These are phyloP conservation scores for Vireo altiloquus DNA, from an alignment of 2,113 vertebrate genomes.

Conservation along the genomic window DNA sequence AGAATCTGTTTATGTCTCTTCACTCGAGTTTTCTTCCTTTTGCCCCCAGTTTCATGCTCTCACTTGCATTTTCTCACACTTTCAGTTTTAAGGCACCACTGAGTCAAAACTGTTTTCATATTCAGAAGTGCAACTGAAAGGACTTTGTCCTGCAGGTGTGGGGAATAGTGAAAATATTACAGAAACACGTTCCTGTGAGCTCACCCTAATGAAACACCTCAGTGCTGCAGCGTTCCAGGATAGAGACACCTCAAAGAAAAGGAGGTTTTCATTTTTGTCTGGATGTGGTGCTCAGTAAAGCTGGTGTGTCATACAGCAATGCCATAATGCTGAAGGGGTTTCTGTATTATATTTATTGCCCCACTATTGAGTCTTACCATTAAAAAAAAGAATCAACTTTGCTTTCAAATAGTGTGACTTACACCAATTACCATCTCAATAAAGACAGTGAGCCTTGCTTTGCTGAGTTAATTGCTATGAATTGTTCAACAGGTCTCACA, in stretches of 20 bases:
- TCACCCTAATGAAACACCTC: background rate
- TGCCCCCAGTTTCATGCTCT: background rate
- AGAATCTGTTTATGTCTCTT: background rate
- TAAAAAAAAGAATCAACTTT: background rate
- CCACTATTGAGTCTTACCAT: background rate
- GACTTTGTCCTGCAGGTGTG: background rate
- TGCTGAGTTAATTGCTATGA: conserved; percentile 13
- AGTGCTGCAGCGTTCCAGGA: background rate
- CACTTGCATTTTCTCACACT: background rate
- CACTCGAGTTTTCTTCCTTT: background rate
- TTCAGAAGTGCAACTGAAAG: background rate
- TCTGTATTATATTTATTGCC: background rate
- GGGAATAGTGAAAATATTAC: background rate
- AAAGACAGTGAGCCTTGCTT: background rate
- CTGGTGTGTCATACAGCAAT: background rate
- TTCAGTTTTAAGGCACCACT: background rate
- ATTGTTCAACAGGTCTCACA: conserved; percentile 10
- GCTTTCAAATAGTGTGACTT: background rate
- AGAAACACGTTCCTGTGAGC: background rate
- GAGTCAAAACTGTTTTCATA: background rate
- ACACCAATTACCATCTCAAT: background rate
- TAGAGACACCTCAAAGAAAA: background rate
- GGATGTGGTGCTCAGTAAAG: background rate
- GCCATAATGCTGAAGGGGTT: background rate
- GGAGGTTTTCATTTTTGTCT: background rate